Evolutionary conservation across 2,797 vertebrate species (phyloP).

Genomic region (Heterohyrax brucei): DNA sequence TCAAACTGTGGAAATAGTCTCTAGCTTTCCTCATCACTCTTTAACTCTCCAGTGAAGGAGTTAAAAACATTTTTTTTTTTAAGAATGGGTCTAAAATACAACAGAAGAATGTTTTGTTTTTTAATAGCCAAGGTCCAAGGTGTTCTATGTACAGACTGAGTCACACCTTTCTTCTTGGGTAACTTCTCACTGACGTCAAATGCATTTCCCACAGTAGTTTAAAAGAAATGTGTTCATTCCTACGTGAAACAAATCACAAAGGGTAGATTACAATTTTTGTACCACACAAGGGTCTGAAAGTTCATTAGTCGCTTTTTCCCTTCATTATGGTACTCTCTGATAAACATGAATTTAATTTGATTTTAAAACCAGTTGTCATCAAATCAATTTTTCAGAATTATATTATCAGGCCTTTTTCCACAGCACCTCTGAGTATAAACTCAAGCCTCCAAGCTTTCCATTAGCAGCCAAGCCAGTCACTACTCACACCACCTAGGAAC

Average conservation of each 20-base stretch:
- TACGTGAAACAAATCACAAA: background rate
- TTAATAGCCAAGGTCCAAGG: background rate
- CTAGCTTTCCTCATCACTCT: slow-evolving; percentile 62
- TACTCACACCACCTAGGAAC: no score
- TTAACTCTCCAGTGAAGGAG: slow-evolving; percentile 4
- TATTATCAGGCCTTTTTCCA: no score
- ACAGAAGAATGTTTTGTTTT: background rate
- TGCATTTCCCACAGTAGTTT: background rate
- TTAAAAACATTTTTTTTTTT: background rate
- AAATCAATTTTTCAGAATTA: no score
- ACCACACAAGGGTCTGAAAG: background rate
- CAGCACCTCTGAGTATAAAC: no score
- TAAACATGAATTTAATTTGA: slow-evolving; percentile 34
- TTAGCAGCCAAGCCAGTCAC: no score
- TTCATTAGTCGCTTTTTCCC: background rate
- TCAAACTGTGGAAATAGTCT: slow-evolving; percentile 73
- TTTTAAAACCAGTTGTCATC: background rate
- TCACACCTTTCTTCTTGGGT: background rate
- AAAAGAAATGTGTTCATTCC: background rate
- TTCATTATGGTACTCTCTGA: background rate
- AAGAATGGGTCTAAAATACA: slow-evolving; percentile 26
- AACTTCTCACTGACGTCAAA: background rate
- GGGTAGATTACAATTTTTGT: background rate
- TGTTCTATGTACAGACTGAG: background rate
- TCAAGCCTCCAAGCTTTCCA: no score